A percentile compares a stretch with the other conserved stretches of the same genome.
These are phyloP conservation scores for Lathronympha strigana DNA, from an alignment of 2,888 invertebrate species.

Conservation along the genomic window DNA sequence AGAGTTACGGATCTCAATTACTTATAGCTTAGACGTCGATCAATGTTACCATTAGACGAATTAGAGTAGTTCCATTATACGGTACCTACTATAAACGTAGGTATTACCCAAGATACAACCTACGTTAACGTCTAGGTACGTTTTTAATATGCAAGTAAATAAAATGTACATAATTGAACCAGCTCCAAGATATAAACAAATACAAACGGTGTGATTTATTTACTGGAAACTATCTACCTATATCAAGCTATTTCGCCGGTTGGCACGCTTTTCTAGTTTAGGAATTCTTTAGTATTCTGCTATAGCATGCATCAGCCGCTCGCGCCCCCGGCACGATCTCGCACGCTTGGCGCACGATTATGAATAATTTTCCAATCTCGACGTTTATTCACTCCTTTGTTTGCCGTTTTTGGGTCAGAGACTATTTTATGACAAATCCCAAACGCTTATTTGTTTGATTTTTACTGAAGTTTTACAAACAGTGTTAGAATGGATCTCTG, in stretches of 20 bases:
- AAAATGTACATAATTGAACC: background rate
- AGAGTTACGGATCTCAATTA: too few relatives aligned
- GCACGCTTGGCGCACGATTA: slow-evolving; percentile 60
- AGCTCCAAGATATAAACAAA: background rate
- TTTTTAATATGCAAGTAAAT: too few relatives aligned
- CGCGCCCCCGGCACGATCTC: slow-evolving; percentile 37
- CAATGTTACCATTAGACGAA: too few relatives aligned
- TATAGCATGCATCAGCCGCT: slow-evolving; percentile 44
- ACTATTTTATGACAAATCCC: slow-evolving; percentile 65
- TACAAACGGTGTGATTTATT: background rate
- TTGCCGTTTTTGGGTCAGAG: slow-evolving; percentile 59
- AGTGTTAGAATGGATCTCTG: background rate
- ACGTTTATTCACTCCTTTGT: slow-evolving; percentile 69
- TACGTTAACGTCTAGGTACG: too few relatives aligned
- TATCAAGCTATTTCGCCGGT: slow-evolving; percentile 7
- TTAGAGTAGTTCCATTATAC: too few relatives aligned
- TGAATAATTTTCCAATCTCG: slow-evolving; percentile 76
- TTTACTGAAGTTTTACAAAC: background rate
- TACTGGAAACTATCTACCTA: background rate
- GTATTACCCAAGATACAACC: too few relatives aligned
- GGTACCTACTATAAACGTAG: too few relatives aligned
- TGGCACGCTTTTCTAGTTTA: background rate
- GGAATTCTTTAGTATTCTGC: slow-evolving; percentile 32
- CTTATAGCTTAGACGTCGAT: too few relatives aligned
- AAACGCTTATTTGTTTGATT: slow-evolving; percentile 53